Percentiles rank a stretch among this genome's conserved stretches.
Conservation (phyloP, 2,888 invertebrate genomes). For the Lithodes maja region DNA sequence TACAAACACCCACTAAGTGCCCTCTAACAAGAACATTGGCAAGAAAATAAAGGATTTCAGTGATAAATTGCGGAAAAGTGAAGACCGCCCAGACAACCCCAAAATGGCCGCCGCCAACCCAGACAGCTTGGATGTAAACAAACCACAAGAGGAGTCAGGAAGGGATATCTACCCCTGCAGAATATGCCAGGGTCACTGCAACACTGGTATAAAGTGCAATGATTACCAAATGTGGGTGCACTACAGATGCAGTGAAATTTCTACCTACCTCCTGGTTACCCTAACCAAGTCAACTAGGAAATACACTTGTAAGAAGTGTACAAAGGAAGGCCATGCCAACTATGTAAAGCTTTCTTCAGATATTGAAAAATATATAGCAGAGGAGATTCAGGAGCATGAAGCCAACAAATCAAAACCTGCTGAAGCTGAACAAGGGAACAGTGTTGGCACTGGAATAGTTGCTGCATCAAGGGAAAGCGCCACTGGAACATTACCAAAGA, state of each 20-base stretch:
- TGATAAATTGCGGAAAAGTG: neutral
- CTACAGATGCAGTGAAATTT: slow-evolving; percentile 8
- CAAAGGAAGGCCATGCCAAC: neutral
- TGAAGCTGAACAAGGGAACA: neutral
- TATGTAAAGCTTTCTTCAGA: neutral
- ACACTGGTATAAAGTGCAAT: slow-evolving; percentile 15
- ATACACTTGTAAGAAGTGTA: neutral
- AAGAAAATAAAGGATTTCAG: neutral
- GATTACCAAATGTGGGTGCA: slow-evolving; percentile 25
- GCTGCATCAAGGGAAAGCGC: too few species aligned
- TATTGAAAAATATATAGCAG: neutral
- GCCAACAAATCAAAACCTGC: neutral
- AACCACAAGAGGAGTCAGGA: neutral
- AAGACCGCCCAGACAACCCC: neutral
- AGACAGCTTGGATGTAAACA: neutral
- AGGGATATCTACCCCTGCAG: slow-evolving; percentile 7
- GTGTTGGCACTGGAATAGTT: neutral
- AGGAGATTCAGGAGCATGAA: neutral
- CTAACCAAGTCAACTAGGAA: slow-evolving; percentile 19
- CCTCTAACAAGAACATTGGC: neutral
- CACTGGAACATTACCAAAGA: too few species aligned
- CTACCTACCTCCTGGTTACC: neutral
- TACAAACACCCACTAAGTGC: neutral
- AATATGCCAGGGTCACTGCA: slow-evolving; percentile 15
- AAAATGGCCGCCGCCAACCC: neutral